Base-by-base conservation (phyloP, 23 tunicate species). In the Oikopleura albicans region DNA sequence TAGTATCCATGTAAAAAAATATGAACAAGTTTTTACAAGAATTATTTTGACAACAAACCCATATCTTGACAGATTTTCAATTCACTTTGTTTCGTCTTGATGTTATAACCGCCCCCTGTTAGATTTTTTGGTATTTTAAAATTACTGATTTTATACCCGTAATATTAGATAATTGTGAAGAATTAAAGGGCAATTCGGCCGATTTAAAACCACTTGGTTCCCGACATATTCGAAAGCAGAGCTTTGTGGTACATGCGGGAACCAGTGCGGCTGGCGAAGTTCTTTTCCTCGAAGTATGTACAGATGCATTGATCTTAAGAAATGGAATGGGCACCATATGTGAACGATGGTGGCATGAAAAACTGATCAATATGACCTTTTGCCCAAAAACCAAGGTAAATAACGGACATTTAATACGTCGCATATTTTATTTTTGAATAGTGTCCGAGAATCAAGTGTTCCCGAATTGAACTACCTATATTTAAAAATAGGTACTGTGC, bases 321-420 rank as follows among this genome's bases (percentile, higher is more conserved):
- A 95, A 91, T 12, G 99, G 99, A 39, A 88, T 88, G 83, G 99
- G 99, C 0, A 88, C 96, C 22, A 90, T 95, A 27, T 91, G 92
- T 66, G 97, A 95, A 86, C 90, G 99, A 12, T 95, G 99, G 99
- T 95, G 99, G 99, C 91, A 95, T 85, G 99, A 95, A 85, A 95
- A 95, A 75, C 63, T 95, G 76, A 85, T 95, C 66, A 95, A 95
- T 88, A 95, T 95, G 92, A 95, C 99, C 36, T 95, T 95, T 87
- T 95, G 99, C 57, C 99, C 99, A 39, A 95, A 95, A 83, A 95
- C 99, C 0, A 88, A 88, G 49, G 79, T 71, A 71, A 71, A 31
- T 2, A 8, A 49, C n/a, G n/a, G n/a, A n/a, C n/a, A n/a, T n/a
- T n/a, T n/a, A n/a, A n/a, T n/a, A n/a, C n/a, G n/a, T n/a, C n/a